phyloP scores from a whole-genome alignment of 2,797 vertebrate species.

The Rhinella marina region DNA sequence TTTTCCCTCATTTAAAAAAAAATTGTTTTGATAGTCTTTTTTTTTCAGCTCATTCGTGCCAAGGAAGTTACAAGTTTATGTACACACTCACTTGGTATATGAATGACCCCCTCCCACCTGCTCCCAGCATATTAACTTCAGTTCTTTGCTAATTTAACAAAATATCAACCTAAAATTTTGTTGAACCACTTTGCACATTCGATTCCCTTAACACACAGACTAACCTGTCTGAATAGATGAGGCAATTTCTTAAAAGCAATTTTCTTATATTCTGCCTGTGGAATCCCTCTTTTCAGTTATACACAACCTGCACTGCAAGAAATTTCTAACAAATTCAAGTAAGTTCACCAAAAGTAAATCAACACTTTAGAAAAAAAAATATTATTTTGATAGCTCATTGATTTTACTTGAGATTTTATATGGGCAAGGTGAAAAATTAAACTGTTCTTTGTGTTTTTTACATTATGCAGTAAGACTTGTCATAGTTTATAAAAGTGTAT shows the following conservation, averaged over 20 bases:
- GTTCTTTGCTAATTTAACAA: not conserved
- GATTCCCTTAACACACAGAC: too few species aligned
- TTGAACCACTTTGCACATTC: not conserved
- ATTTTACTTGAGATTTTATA: not conserved
- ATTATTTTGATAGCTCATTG: not conserved
- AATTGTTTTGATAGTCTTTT: conserved; percentile 28
- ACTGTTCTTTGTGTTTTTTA: not conserved
- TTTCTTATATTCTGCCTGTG: not conserved
- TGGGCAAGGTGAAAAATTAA: not conserved
- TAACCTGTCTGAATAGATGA: not conserved
- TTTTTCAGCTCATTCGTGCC: conserved; percentile 2
- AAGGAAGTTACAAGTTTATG: conserved; percentile 30
- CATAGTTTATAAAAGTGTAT: not conserved
- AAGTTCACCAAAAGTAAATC: not conserved
- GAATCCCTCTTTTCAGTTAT: not conserved
- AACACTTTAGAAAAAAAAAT: not conserved
- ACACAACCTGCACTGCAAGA: not conserved
- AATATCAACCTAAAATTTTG: not conserved
- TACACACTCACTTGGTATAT: conserved; percentile 1
- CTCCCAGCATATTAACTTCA: not conserved
- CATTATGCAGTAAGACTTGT: not conserved
- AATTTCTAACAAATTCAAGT: not conserved
- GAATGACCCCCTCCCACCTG: conserved; percentile 10
- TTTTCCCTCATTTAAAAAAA: conserved; percentile 25
- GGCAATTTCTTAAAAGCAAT: not conserved